These are phyloP conservation scores for Neodiprion fabricii DNA, from an alignment of 1,140 invertebrate species.

Conservation along the genomic window DNA sequence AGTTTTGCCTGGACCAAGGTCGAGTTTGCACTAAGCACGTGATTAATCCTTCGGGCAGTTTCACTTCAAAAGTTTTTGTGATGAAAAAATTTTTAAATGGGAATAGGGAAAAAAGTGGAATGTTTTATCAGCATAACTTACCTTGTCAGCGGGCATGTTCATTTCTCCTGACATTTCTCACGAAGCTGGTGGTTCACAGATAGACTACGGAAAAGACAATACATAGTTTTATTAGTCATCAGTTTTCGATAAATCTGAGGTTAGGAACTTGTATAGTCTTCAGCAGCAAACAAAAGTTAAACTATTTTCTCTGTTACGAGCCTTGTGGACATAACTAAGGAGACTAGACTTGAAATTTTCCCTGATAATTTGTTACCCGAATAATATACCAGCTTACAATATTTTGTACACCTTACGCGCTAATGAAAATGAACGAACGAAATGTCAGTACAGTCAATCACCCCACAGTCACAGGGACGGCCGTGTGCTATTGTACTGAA, in stretches of 20 bases:
- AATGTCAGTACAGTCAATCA: neutral
- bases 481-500: too few relatives aligned
- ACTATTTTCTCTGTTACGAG: too few relatives aligned
- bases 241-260: constrained; percentile 9
- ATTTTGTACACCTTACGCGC: neutral
- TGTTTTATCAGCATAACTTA: constrained; percentile 26
- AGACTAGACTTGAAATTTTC: neutral
- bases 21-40: too few relatives aligned
- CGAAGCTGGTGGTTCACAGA: neutral
- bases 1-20: too few relatives aligned
- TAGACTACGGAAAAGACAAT: neutral
- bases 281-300: neutral
- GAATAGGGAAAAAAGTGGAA: too few relatives aligned
- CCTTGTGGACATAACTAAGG: too few relatives aligned
- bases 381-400: neutral
- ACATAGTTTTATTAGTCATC: constrained; percentile 14
- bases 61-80: too few relatives aligned
- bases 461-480: too few relatives aligned
- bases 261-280: neutral
- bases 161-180: constrained; percentile 51
- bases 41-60: too few relatives aligned
- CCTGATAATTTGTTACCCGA: neutral
- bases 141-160: constrained; percentile 53
- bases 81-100: too few relatives aligned
- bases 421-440: neutral